These are phyloP conservation scores for Centruroides vittatus DNA, from an alignment of 1,140 invertebrate genomes.

Conservation along the genomic window DNA sequence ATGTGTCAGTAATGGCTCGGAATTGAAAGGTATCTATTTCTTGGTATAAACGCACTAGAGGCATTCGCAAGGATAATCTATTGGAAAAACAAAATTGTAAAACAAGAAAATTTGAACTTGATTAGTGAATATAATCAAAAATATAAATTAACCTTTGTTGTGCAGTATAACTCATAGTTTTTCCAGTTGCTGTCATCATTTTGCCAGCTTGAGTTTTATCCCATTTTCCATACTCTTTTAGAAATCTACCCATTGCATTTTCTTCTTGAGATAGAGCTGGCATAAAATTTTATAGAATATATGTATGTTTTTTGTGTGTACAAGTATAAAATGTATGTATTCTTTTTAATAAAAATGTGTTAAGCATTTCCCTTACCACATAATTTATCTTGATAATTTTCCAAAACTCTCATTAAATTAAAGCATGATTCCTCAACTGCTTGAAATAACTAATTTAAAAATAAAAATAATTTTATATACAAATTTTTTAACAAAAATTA, in stretches of 20 bases:
- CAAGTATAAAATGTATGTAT: background rate
- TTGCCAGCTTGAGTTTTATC: slow-evolving; percentile 75
- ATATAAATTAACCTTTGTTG: slow-evolving; percentile 49
- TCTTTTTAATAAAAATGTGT: background rate
- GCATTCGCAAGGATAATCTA: slow-evolving; percentile 64
- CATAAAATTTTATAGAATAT: slow-evolving; percentile 7
- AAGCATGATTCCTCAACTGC: slow-evolving; percentile 85
- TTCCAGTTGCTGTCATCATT: slow-evolving; percentile 86
- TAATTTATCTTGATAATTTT: slow-evolving; percentile 84
- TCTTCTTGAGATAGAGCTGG: slow-evolving; percentile 81
- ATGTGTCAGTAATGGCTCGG: slow-evolving; percentile 84
- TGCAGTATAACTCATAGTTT: slow-evolving; percentile 85
- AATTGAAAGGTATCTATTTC: slow-evolving; percentile 94
- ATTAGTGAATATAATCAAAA: background rate
- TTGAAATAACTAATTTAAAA: slow-evolving; percentile 51
- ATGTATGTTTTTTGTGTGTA: background rate
- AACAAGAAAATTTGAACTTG: no score
- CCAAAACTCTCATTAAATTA: slow-evolving; percentile 75
- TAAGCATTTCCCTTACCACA: slow-evolving; percentile 41
- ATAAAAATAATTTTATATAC: slow-evolving; percentile 1
- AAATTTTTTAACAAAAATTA: background rate
- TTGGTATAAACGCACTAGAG: slow-evolving; percentile 76
- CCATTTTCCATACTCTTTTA: slow-evolving; percentile 85
- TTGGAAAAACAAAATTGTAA: background rate
- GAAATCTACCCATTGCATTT: slow-evolving; percentile 82